Percentiles rank a stretch among this genome's conserved stretches.
These are phyloP conservation scores for Galbula dea DNA, from an alignment of 2,113 vertebrate species.

Conservation along the genomic window DNA sequence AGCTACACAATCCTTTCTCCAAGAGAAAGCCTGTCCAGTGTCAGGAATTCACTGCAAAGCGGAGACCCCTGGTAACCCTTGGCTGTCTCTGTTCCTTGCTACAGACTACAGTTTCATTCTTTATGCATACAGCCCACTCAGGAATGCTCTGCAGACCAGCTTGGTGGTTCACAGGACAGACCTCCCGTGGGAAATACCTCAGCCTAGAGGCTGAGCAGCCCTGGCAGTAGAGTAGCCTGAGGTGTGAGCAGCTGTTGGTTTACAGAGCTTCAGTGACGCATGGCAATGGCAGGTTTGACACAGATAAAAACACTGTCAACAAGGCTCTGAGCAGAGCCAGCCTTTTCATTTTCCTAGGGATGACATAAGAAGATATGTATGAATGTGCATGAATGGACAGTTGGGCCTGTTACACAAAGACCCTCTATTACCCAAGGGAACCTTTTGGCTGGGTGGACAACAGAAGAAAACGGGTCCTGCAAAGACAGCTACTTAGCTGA, in stretches of 20 bases:
- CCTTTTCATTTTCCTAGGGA: background rate
- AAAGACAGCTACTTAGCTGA: background rate
- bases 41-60: background rate
- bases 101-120: background rate
- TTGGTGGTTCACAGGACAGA: background rate
- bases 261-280: background rate
- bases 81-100: background rate
- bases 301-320: background rate
- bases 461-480: background rate
- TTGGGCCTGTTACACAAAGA: background rate
- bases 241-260: background rate
- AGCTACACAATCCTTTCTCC: background rate
- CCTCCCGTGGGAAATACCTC: background rate
- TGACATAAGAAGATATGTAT: background rate
- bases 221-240: background rate
- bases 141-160: background rate
- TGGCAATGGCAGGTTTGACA: background rate
- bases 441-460: background rate
- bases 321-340: background rate
- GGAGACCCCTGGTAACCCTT: background rate
- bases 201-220: background rate
- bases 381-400: background rate
- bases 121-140: fast-evolving
- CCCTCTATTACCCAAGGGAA: background rate
- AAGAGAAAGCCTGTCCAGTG: background rate